Percentiles rank a stretch among this genome's conserved stretches.
phyloP scores from a whole-genome alignment of 2,888 invertebrate species.

The Colletes collaris region DNA sequence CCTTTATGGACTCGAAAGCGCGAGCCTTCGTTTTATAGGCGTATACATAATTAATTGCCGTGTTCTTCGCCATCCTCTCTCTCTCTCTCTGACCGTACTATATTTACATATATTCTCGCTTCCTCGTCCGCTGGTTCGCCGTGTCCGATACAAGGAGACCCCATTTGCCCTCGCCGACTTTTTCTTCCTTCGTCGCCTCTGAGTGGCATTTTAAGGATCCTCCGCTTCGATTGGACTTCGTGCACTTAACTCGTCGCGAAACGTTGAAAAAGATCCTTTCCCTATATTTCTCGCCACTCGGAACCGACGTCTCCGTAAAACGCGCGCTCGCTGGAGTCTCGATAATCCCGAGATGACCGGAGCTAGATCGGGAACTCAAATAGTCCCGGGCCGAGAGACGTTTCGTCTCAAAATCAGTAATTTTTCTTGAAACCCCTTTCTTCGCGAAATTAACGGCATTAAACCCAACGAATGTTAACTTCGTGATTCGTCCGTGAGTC shows the following conservation, averaged over 20 bases:
- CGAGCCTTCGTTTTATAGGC: slow-evolving; percentile 70
- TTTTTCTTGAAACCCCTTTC: no score
- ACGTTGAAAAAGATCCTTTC: slow-evolving; percentile 11
- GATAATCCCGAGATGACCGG: no score
- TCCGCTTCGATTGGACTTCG: slow-evolving; percentile 14
- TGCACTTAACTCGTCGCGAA: slow-evolving; percentile 20
- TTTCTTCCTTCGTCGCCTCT: slow-evolving; percentile 32
- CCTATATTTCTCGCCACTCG: slow-evolving; percentile 13
- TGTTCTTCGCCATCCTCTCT: slow-evolving; percentile 46
- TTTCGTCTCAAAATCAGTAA: no score
- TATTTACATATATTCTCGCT: slow-evolving; percentile 62
- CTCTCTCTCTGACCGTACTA: slow-evolving; percentile 27
- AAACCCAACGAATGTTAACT: no score
- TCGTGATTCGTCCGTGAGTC: no score
- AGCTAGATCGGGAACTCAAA: no score
- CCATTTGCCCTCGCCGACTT: slow-evolving; percentile 51
- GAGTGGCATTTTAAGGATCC: slow-evolving; percentile 51
- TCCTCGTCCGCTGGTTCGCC: slow-evolving; percentile 42
- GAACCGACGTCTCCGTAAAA: neutral
- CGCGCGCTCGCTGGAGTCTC: neutral
- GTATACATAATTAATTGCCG: slow-evolving; percentile 76
- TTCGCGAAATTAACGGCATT: no score
- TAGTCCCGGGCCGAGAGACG: no score
- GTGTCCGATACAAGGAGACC: slow-evolving; percentile 48
- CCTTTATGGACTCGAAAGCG: slow-evolving; percentile 70